Conservation (phyloP, 2,113 vertebrate species). For the Lanius ludovicianus region DNA sequence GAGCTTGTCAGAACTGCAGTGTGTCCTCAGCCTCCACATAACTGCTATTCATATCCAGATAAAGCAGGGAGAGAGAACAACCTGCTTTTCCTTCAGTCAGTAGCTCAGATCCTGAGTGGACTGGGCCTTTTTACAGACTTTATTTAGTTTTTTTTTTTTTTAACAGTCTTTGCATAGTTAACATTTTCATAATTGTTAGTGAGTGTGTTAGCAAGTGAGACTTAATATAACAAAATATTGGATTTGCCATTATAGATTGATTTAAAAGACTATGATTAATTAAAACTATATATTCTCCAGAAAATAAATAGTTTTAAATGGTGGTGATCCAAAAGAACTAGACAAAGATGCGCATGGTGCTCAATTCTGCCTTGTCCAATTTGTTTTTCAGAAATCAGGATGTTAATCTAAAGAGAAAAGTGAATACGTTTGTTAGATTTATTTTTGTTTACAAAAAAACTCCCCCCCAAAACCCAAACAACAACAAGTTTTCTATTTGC, state of each 20-base stretch:
- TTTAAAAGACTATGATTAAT: background rate
- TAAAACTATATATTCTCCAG: background rate
- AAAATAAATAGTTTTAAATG: background rate
- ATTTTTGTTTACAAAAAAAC: background rate
- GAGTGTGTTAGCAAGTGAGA: background rate
- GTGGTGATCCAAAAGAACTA: background rate
- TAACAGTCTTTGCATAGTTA: background rate
- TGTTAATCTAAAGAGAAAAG: background rate
- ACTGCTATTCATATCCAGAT: background rate
- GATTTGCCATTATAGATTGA: background rate
- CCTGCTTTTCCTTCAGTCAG: background rate
- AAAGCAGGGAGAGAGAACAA: background rate
- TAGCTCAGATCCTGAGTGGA: background rate
- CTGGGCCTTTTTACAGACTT: background rate
- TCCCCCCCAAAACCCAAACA: background rate
- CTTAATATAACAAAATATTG: background rate
- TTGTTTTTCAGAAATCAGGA: background rate
- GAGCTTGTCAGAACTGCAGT: background rate
- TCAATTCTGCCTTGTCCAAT: background rate
- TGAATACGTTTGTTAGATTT: background rate
- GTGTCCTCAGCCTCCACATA: background rate
- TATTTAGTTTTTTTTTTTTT: background rate
- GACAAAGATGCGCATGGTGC: background rate
- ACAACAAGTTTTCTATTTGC: background rate
- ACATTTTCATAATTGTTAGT: background rate